Evolutionary conservation across 2,888 invertebrate genomes (phyloP), one percentile per base, ranked within the genome.

Genomic region (Tillus elongatus): DNA sequence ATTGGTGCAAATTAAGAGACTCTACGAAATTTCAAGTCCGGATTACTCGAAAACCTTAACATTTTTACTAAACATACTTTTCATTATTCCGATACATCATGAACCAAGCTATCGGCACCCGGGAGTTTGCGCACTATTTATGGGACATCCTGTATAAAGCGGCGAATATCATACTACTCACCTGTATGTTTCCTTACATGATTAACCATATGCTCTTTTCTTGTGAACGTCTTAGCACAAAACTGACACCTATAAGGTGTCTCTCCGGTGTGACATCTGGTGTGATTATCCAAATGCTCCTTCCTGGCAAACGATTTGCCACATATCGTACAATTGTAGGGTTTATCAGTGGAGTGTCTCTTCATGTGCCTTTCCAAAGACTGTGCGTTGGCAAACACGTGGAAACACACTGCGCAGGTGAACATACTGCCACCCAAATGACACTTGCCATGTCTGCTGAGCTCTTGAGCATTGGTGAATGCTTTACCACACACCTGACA

Each of bases 281-380:
- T 79, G 55, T 88, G 88, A 64, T 86, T 87, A 65, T 86, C 85
- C 46, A 88, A 72, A 61, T 89, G 88, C 60, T 88, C 88, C 62
- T 88, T 88, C 37, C 88, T 74, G 8, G 86, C 85, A 66, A 89
- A 89, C 14, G 83, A 82, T 64, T 88, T 88, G 48, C 84, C 85
- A 65, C 88, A 89, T 54, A 83, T 82, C 12, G 82, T 79, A 67
- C 88, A 88, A 42, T 81, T 82, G 58, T 86, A 87, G 3, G 86
- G 87, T 60, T 86, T 87, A 62, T 87, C 87, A 41, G 84, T 84
- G 2, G 84, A 77, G 60, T 87, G 76, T 33, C 86, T 72, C 61
- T 88, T 87, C 69, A 82, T 79, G 57, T 85, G 85, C 40, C 85
- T 73, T 58, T 86, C 86, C 49, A 77, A 58, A 38, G 74, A 74